phyloP scores from a whole-genome alignment of 1,140 invertebrate genomes.

The Drosophila sucinea region DNA sequence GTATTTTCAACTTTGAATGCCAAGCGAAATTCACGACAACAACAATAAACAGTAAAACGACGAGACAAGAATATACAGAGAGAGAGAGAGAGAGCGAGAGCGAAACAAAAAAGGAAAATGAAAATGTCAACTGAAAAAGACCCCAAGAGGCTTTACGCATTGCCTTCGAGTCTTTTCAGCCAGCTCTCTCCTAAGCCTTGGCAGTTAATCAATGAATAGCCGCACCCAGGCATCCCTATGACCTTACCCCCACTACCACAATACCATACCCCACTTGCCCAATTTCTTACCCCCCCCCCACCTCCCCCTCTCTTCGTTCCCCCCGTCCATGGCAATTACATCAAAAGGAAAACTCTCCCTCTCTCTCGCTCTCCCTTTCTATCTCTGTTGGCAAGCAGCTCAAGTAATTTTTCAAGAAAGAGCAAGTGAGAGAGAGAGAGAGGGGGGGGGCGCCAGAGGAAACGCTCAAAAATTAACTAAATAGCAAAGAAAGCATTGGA shows the following conservation, averaged over 20 bases:
- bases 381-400: constrained; percentile 38
- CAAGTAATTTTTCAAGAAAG: constrained; percentile 62
- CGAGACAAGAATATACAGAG: constrained; percentile 18
- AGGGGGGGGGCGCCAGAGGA: constrained; percentile 6
- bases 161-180: not conserved
- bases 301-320: not conserved
- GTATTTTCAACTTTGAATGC: constrained; percentile 77
- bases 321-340: constrained; percentile 59
- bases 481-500: constrained; percentile 37
- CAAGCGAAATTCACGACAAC: constrained; percentile 63
- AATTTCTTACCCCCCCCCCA: not conserved
- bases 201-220: constrained; percentile 73
- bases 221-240: constrained; percentile 29
- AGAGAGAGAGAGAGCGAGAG: constrained; percentile 11
- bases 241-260: not conserved
- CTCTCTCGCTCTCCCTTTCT: too few species aligned
- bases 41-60: constrained; percentile 38
- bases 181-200: constrained; percentile 31
- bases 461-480: constrained; percentile 73
- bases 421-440: not conserved
- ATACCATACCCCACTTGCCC: not conserved
- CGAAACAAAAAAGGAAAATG: constrained; percentile 48
- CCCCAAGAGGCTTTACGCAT: constrained; percentile 21
- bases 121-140: constrained; percentile 72
- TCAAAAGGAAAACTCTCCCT: constrained; percentile 61